A percentile compares a stretch with the other conserved stretches of the same genome.
Evolutionary conservation across 2,113 vertebrate genomes (phyloP).

Genomic region (Paramisgurnus dabryanus): DNA sequence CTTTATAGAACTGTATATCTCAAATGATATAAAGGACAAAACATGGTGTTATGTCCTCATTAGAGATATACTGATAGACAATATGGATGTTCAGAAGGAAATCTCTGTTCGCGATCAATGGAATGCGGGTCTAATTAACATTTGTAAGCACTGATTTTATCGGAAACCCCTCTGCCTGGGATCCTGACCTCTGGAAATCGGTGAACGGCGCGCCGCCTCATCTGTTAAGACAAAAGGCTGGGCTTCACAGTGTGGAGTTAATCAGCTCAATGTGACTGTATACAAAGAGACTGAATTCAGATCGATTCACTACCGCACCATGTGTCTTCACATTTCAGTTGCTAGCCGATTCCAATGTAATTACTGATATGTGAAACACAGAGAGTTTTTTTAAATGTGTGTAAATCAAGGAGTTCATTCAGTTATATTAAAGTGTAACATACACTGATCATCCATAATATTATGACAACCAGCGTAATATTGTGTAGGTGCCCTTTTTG

Average conservation of each 20-base stretch:
- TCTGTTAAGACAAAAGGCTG: slow-evolving; percentile 63
- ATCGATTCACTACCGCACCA: slow-evolving; percentile 16
- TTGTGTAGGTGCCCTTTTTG: no score
- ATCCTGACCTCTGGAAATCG: slow-evolving; percentile 50
- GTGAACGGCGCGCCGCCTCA: slow-evolving; percentile 56
- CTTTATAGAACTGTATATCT: background rate
- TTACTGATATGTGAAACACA: background rate
- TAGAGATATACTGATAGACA: background rate
- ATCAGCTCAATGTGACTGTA: slow-evolving; percentile 59
- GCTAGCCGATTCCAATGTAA: background rate
- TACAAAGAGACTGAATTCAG: slow-evolving; percentile 14
- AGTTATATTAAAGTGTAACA: no score
- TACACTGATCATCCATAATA: no score
- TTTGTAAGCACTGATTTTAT: slow-evolving; percentile 68
- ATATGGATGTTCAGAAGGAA: slow-evolving; percentile 4
- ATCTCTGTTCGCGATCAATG: slow-evolving; percentile 50
- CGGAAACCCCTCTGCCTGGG: slow-evolving; percentile 53
- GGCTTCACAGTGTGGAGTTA: slow-evolving; percentile 61
- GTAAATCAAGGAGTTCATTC: no score
- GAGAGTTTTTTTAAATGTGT: background rate
- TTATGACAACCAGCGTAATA: no score
- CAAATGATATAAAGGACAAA: background rate
- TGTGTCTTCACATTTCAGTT: background rate
- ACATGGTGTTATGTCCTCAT: background rate
- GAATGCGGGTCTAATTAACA: slow-evolving; percentile 63